Conservation (phyloP, 2,113 vertebrate species). For the Tylochromis polylepis region DNA sequence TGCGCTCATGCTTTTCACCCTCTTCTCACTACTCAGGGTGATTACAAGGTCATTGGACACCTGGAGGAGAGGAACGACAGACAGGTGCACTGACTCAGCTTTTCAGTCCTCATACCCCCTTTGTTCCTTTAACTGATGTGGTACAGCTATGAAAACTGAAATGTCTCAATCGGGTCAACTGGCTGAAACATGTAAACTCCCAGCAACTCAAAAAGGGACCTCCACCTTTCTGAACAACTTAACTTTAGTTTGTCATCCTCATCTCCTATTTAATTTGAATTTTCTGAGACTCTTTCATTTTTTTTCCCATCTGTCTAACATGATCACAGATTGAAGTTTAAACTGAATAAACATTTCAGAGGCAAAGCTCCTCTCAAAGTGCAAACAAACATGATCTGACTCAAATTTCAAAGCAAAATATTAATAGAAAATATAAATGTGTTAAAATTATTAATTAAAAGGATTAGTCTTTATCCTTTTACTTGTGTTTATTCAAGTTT, state of each 20-base stretch:
- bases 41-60: slow-evolving; percentile 59
- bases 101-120: background rate
- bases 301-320: slow-evolving; percentile 23
- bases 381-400: background rate
- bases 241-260: background rate
- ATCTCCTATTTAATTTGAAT: background rate
- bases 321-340: slow-evolving; percentile 35
- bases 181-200: background rate
- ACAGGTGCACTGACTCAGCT: slow-evolving; percentile 55
- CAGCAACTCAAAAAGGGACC: background rate
- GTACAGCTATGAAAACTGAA: background rate
- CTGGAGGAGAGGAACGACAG: slow-evolving; percentile 70
- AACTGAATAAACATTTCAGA: slow-evolving; percentile 21
- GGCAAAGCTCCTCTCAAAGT: background rate
- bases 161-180: background rate
- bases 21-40: slow-evolving; percentile 60
- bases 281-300: background rate
- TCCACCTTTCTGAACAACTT: background rate
- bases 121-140: background rate
- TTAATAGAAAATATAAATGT: background rate
- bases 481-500: background rate
- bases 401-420: background rate
- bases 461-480: background rate
- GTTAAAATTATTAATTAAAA: background rate
- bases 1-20: background rate